Conservation (phyloP, 2,113 vertebrate species). For the Entelurus aequoreus region DNA sequence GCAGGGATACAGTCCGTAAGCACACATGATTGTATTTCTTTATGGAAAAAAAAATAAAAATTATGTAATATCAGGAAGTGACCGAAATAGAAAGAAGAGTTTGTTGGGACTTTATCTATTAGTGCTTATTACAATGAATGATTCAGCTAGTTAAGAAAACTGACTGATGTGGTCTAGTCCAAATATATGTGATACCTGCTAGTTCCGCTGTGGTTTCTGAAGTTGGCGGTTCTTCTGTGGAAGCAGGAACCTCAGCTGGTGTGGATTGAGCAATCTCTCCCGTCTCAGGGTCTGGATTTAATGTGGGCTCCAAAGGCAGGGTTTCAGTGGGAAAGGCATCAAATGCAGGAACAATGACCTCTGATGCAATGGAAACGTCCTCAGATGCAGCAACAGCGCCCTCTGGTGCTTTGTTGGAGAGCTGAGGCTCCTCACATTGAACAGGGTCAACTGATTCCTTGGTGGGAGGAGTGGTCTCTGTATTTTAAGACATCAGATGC, state of each 20-base stretch:
- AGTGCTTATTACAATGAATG: not conserved
- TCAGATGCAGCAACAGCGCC: conserved; percentile 1
- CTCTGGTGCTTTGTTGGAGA: conserved; percentile 7
- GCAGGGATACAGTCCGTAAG: too few relatives aligned
- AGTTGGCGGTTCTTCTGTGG: conserved; percentile 14
- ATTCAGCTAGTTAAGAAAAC: not conserved
- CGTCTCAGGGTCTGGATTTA: conserved; percentile 1
- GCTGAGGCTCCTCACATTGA: conserved; percentile 8
- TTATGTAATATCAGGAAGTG: not conserved
- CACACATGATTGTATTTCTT: too few relatives aligned
- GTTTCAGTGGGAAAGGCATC: not conserved
- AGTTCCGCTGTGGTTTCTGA: conserved; percentile 9
- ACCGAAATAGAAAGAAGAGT: not conserved
- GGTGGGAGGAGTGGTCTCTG: not conserved
- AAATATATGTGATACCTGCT: conserved; percentile 33
- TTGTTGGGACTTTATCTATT: not conserved
- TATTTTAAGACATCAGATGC: conserved; percentile 18
- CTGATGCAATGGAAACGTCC: not conserved
- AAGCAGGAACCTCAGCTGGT: not conserved
- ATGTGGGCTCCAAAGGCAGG: not conserved
- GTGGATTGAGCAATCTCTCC: conserved; percentile 1
- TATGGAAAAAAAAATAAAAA: too few relatives aligned
- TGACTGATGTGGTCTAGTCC: not conserved
- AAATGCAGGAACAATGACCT: not conserved
- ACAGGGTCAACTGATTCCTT: conserved; percentile 16